Evolutionary conservation across 1,140 invertebrate species (phyloP), one percentile per base, ranked within the genome.

Genomic region (Rhyacophila brunnea): DNA sequence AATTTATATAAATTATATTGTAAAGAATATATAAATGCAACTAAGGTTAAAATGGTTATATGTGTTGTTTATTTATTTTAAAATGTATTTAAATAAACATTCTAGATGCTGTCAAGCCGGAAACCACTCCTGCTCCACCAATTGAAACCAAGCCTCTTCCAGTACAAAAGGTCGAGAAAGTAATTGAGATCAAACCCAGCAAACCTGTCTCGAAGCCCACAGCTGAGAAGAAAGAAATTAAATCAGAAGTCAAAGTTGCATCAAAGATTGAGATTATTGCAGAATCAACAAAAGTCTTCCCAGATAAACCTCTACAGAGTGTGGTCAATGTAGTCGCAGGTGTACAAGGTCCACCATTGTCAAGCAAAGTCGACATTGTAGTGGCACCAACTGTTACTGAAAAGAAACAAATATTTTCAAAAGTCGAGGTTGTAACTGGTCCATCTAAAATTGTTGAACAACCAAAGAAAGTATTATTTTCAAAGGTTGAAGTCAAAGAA

Each of bases 151-250:
- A 80, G 65, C 78, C 80, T 15, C 68, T 72, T 36, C 74, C 75
- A n/a, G 70, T 71, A n/a, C 68, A 67, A 50, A 67, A 73, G 35
- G 71, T 74, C 64, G 70, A 73, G 11, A 76, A 75, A 59, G 72
- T 74, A 34, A 68, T 76, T 58, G 73, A 79, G 20, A 84, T 85
- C 40, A 81, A 82, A 66, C 82, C 83, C 1, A 82, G 80, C 59
- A 85, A 83, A 77, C 75, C 80, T 50, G 80, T 78, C 54, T 67
- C 79, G 28, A 78, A 78, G 60, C 69, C 75, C 15, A 65, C 72
- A 28, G 67, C 75, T 10, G 74, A 77, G 67, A 79, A 74, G 28
- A 77, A 81, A 62, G 74, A 71, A 56, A 78, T 73, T 68, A 68
- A 66, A 47, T 66, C 57, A 20, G 78, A 73, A 61, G 75, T 69